These are phyloP conservation scores for Todiramphus chloris DNA, from an alignment of 2,113 vertebrate species.

Conservation along the genomic window DNA sequence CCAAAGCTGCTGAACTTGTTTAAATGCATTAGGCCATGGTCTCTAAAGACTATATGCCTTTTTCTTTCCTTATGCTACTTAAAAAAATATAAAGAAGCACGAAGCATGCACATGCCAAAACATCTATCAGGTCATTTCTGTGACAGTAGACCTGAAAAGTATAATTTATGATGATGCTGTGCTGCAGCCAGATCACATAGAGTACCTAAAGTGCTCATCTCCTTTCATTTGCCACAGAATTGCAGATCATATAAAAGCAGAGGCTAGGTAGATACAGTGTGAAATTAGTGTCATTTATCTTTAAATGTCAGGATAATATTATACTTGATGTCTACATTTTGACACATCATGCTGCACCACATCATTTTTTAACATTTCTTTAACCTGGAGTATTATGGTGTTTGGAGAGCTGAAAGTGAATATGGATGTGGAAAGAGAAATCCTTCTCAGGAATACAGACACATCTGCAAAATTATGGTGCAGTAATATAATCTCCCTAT, in stretches of 20 bases:
- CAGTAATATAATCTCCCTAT: neutral
- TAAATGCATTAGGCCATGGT: neutral
- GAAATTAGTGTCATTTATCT: slow-evolving; percentile 50
- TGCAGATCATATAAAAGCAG: neutral
- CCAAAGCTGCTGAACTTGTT: neutral
- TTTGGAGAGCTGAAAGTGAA: neutral
- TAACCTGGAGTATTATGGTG: neutral
- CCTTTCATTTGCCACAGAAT: slow-evolving; percentile 1
- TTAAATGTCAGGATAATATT: slow-evolving; percentile 26
- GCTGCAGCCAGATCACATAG: too few species aligned
- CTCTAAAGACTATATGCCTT: neutral
- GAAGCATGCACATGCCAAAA: neutral
- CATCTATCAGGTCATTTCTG: neutral
- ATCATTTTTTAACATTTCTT: neutral
- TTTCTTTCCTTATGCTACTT: neutral
- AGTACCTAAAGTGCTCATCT: neutral
- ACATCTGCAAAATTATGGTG: neutral
- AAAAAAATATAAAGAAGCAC: neutral
- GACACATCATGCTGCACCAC: neutral
- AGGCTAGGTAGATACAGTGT: neutral
- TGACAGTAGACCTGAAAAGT: neutral
- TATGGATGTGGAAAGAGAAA: neutral
- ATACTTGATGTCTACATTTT: neutral
- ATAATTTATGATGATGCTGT: neutral
- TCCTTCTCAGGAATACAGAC: neutral